Evolutionary conservation across 1,140 invertebrate species (phyloP), one percentile per base, ranked within the genome.

Genomic region (Trichonephila clavata): DNA sequence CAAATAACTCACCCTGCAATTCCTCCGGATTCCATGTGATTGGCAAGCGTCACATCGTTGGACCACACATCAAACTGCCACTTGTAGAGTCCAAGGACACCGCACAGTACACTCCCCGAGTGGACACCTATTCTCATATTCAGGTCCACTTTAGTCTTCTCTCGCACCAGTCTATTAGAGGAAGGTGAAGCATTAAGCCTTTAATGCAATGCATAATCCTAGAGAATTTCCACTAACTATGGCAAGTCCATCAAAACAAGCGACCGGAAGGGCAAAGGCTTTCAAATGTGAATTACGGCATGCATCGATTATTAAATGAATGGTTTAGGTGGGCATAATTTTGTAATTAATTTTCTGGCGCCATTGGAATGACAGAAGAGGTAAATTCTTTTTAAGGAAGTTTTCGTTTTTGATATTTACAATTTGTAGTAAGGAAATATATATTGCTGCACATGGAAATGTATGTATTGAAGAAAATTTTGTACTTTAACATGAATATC

Each of bases 11-110:
- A 98, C 97, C 98, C 99, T 18, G 98, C 98, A 94, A 98, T 97
- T 14, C 99, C 99, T 16, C 98, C 98, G 93, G 98, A 98, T 96
- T 99, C 99, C 97, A 99, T 98, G 95, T 98, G 98, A 96, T 99
- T 99, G n/a, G 99, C 99, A 90, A 99, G 96, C 13, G 98, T 99
- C 94, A 99, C 99, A 96, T 99, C 99, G 96, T 99, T 98, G 16
- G 98, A 99, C 98, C 98, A 99, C 7, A 99, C 98, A 96, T 99
- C 99, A 96, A 99, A 99, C 96, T 99, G 99, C 98, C 99, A 99
- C 95, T 99, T 98, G 21, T 96, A 94, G n/a, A 99, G 97, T 1
- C 99, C 94, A 24, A 94, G 80, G 88, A 96, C 96, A 21, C 96
- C 96, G 95, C 96, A 97, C 2, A 96, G 95, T 8, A 97, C 96